phyloP scores from a whole-genome alignment of 2,797 vertebrate species.

The Argyrosomus regius region DNA sequence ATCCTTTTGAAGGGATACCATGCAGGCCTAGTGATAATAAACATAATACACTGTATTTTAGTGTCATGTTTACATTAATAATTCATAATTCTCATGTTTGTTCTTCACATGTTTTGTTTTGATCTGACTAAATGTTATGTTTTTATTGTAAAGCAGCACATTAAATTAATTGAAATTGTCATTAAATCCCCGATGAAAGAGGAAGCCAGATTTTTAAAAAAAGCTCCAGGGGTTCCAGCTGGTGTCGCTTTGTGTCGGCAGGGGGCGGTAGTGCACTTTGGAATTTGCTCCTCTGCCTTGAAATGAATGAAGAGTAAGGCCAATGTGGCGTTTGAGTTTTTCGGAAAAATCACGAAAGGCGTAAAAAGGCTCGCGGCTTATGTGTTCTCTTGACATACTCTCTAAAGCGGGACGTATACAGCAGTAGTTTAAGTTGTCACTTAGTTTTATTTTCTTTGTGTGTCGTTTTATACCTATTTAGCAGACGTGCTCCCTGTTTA shows the following conservation, averaged over 20 bases:
- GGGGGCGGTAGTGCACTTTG: slow-evolving; percentile 36
- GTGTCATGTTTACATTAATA: background rate
- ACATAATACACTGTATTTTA: background rate
- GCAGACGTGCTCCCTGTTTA: accelerated
- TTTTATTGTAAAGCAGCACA: background rate
- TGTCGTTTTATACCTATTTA: background rate
- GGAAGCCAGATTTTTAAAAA: background rate
- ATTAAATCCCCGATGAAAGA: background rate
- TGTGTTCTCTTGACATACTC: background rate
- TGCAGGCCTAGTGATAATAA: background rate
- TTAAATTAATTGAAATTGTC: background rate
- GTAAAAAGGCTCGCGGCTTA: background rate
- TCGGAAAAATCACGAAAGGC: background rate
- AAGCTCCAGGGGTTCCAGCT: background rate
- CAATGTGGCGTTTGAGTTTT: background rate
- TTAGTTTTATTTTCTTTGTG: accelerated
- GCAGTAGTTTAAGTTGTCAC: background rate
- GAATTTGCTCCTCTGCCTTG: slow-evolving; percentile 6
- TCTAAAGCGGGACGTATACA: accelerated
- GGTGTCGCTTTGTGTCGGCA: background rate
- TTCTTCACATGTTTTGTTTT: background rate
- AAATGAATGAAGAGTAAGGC: slow-evolving; percentile 7
- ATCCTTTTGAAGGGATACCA: background rate
- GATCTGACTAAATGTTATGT: background rate
- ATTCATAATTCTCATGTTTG: background rate